phyloP scores from a whole-genome alignment of 2,113 vertebrate species.

The Melanostigma gelatinosum region DNA sequence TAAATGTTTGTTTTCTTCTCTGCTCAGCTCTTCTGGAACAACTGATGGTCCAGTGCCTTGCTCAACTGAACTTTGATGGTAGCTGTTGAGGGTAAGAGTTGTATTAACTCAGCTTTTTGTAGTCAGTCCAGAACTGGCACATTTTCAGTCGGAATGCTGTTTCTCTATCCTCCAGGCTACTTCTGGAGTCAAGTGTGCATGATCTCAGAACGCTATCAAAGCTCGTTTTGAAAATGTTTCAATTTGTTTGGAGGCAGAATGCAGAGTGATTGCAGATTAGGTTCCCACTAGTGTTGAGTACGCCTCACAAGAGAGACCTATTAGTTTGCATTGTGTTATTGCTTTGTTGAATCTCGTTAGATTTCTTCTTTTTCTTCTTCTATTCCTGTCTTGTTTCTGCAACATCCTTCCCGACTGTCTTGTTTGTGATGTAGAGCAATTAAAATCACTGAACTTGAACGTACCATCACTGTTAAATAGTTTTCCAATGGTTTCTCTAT shows the following conservation, averaged over 20 bases:
- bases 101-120: constrained; percentile 47
- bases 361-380: background rate
- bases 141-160: constrained; percentile 47
- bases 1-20: constrained; percentile 17
- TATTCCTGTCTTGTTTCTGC: background rate
- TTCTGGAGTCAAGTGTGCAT: constrained; percentile 40
- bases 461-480: background rate
- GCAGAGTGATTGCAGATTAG: constrained; percentile 36
- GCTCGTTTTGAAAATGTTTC: constrained; percentile 47
- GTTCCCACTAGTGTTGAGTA: constrained; percentile 8
- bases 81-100: constrained; percentile 42
- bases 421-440: constrained; percentile 14
- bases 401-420: background rate
- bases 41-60: constrained; percentile 54
- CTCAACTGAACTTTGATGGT: constrained; percentile 57
- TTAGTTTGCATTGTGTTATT: constrained; percentile 1
- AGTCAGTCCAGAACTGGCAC: constrained; percentile 49
- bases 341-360: constrained; percentile 8
- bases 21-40: constrained; percentile 39
- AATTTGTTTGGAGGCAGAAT: constrained; percentile 44
- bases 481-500: constrained; percentile 36
- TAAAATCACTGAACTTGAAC: constrained; percentile 44
- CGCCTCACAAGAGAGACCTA: constrained; percentile 10
- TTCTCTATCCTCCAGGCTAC: constrained; percentile 48
- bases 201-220: constrained; percentile 45